These are phyloP conservation scores for Sanderia malayensis DNA, from an alignment of 30 jellyfish, hydroid and myxozoan genomes.

Conservation along the genomic window DNA sequence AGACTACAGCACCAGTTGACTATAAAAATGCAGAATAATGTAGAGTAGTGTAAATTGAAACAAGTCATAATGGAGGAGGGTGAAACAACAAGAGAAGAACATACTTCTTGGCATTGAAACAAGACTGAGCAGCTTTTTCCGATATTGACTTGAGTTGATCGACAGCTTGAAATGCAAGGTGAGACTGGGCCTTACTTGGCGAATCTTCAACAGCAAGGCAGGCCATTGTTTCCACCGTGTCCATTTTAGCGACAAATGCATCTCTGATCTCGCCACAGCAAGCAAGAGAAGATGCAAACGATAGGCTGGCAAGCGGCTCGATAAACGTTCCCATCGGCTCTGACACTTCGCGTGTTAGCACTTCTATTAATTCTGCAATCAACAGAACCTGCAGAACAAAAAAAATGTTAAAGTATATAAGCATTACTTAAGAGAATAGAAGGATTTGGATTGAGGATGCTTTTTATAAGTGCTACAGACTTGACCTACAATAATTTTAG, in stretches of 20 bases:
- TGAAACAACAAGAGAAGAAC: no score
- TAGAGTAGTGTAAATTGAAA: no score
- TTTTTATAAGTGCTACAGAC: no score
- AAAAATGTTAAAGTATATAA: background rate
- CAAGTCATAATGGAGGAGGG: no score
- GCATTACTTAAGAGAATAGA: background rate
- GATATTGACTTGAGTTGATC: conserved; percentile 39
- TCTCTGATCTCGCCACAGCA: conserved; percentile 27
- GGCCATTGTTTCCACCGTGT: conserved; percentile 51
- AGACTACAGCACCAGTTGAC: no score
- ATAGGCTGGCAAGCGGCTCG: conserved; percentile 53
- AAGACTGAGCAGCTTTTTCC: conserved; percentile 2
- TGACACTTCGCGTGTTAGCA: conserved; percentile 27
- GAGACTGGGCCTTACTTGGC: conserved; percentile 30
- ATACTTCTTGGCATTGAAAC: background rate
- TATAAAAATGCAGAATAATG: no score
- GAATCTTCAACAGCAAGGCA: conserved; percentile 58
- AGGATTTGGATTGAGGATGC: no score
- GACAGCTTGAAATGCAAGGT: conserved; percentile 37
- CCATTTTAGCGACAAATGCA: conserved; percentile 41
- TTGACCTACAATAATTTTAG: no score
- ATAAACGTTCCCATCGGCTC: conserved; percentile 53
- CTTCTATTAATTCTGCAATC: conserved; percentile 27
- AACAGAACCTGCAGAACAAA: background rate
- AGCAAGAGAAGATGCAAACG: conserved; percentile 45